Conservation (phyloP, 2,797 vertebrate species). For the Schizopygopsis pylzovi region DNA sequence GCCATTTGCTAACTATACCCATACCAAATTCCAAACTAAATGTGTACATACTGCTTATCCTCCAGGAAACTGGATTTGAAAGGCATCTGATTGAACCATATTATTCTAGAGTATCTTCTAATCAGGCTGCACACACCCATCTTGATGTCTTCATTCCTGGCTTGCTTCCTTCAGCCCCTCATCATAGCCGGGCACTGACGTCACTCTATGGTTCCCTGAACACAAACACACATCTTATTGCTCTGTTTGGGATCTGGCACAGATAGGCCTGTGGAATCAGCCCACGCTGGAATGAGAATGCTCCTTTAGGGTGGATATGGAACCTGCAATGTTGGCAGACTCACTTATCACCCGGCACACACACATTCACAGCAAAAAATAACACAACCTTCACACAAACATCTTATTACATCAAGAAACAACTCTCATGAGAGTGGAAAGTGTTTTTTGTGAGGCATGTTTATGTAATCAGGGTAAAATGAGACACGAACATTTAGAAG, state of each 20-base stretch:
- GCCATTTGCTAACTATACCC: not conserved
- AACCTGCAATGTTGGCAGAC: slow-evolving; percentile 41
- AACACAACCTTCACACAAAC: slow-evolving; percentile 17
- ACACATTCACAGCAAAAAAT: slow-evolving; percentile 10
- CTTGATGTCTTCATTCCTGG: slow-evolving; percentile 47
- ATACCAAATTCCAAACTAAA: not conserved
- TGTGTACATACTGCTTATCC: slow-evolving; percentile 10
- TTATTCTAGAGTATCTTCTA: slow-evolving; percentile 38
- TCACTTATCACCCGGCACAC: not conserved
- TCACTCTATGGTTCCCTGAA: slow-evolving; percentile 42
- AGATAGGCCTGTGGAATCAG: slow-evolving; percentile 63
- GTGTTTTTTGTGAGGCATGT: not conserved
- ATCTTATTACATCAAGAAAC: not conserved
- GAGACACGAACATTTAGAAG: not conserved
- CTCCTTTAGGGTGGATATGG: slow-evolving; percentile 35
- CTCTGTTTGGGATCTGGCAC: slow-evolving; percentile 64
- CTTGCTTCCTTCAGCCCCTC: slow-evolving; percentile 47
- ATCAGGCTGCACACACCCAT: slow-evolving; percentile 43
- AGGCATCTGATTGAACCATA: not conserved
- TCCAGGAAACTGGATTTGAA: not conserved
- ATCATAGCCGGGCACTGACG: slow-evolving; percentile 51
- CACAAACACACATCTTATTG: slow-evolving; percentile 58
- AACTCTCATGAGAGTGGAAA: not conserved
- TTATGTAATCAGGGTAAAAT: slow-evolving; percentile 10
- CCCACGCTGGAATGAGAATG: slow-evolving; percentile 54